phyloP scores from a whole-genome alignment of 2,888 invertebrate species.

The Dasysyrphus albostriatus region DNA sequence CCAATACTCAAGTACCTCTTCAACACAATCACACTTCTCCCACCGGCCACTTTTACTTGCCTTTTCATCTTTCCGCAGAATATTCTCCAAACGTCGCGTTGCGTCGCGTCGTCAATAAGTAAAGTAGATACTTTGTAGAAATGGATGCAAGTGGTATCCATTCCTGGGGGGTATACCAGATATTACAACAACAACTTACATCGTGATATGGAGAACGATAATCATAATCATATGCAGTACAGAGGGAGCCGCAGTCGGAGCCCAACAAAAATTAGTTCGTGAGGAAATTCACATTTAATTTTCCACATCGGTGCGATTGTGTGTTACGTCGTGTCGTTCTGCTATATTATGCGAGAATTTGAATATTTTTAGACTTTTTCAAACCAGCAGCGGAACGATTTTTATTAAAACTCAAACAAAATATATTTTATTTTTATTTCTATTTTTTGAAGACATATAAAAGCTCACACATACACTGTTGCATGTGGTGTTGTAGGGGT shows the following conservation, averaged over 20 bases:
- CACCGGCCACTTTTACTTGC: not conserved
- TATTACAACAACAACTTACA: slow-evolving; percentile 2
- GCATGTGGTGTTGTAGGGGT: not conserved
- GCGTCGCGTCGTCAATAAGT: slow-evolving; percentile 1
- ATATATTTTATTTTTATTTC: slow-evolving; percentile 11
- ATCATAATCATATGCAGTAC: slow-evolving; percentile 68
- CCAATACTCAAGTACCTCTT: slow-evolving; percentile 41
- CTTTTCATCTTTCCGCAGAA: slow-evolving; percentile 43
- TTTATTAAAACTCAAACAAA: slow-evolving; percentile 16
- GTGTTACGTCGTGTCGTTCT: slow-evolving; percentile 59
- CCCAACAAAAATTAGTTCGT: slow-evolving; percentile 46
- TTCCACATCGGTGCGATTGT: slow-evolving; percentile 73
- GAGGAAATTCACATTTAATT: slow-evolving; percentile 72
- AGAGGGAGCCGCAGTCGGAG: not conserved
- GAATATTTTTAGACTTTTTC: slow-evolving; percentile 68
- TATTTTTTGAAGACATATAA: slow-evolving; percentile 33
- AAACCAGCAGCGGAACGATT: slow-evolving; percentile 30
- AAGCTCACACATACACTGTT: slow-evolving; percentile 11
- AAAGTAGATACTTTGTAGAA: not conserved
- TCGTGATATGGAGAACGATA: slow-evolving; percentile 55
- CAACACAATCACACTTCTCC: slow-evolving; percentile 33
- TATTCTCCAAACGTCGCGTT: slow-evolving; percentile 8
- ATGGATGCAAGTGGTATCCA: slow-evolving; percentile 37
- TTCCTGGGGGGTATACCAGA: slow-evolving; percentile 30
- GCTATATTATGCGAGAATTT: slow-evolving; percentile 52